Evolutionary conservation across 2,113 vertebrate genomes (phyloP), one percentile per base, ranked within the genome.

Genomic region (Irena cyanogastra): DNA sequence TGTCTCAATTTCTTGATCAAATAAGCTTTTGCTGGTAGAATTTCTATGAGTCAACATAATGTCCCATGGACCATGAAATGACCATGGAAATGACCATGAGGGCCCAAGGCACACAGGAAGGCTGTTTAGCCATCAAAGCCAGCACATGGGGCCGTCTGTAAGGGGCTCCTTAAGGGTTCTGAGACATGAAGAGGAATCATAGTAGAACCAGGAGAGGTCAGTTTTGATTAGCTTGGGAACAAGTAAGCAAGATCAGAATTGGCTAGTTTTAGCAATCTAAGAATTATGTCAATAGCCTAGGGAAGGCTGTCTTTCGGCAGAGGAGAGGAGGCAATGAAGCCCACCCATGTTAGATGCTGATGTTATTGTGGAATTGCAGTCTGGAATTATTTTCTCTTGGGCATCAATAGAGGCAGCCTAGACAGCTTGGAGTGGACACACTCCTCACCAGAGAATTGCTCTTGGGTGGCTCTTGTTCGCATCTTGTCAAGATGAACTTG

Each of bases 261-360:
- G 6, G 59, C 33, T 94, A 89, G 90, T 86, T 94, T 96, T 89
- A 92, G 68, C 47, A 44, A 78, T 24, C 44, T 95, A 74, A 83
- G 94, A 79, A 70, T 70, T 60, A 54, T 20, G 13, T 27, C 47
- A 33, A 9, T n/a, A 81, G 54, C 50, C 47, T 57, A 37, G 84
- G 9, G 42, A 86, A 88, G 60, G 39, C 27, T 18, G 7, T 65
- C n/a, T 88, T 72, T 72, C 59, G 57, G 27, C 20, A 53, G 68
- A 76, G 27, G 69, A 91, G 57, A 64, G 28, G 59, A 85, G 16
- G 28, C 30, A 86, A 70, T 65, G 39, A 45, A 83, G 50, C 28
- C 56, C 33, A 80, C 28, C 54, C n/a, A 5, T 30, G 23, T 65
- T 53, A 30, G 26, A 24, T 76, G 59, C 37, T 83, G 75, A 24